phyloP scores from a whole-genome alignment of 2,797 vertebrate species.

The Thamnophis elegans region DNA sequence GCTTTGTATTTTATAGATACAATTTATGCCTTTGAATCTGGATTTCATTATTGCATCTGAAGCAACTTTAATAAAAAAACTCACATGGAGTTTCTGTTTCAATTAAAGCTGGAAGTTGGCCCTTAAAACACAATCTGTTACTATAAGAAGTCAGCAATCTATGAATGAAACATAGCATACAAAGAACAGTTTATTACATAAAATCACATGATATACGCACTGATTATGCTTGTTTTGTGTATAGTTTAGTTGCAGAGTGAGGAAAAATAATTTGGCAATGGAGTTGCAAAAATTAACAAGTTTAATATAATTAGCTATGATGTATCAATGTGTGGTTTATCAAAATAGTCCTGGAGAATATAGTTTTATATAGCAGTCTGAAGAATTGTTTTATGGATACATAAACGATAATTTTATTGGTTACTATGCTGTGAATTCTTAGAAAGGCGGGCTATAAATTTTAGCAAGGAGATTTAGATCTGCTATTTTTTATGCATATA shows the following conservation, averaged over 20 bases:
- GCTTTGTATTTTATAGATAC: background rate
- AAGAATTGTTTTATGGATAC: background rate
- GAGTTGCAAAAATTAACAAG: background rate
- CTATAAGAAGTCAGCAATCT: background rate
- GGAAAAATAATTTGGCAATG: no score
- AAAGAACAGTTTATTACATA: background rate
- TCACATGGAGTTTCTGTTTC: conserved; percentile 1
- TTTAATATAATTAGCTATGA: background rate
- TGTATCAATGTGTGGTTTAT: background rate
- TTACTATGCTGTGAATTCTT: background rate
- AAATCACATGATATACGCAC: background rate
- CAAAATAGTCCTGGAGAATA: background rate
- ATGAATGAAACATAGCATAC: background rate
- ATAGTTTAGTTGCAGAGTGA: background rate
- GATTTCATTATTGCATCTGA: conserved; percentile 7
- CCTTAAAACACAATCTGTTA: background rate
- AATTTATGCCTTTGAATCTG: background rate
- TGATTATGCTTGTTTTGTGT: background rate
- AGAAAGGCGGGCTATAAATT: background rate
- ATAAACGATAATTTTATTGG: background rate
- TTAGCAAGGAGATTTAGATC: background rate
- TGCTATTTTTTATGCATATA: background rate
- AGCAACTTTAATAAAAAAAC: background rate
- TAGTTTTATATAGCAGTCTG: background rate
- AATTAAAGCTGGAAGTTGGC: conserved; percentile 9